Percentiles rank a stretch among this genome's conserved stretches.
These are phyloP conservation scores for Staurois parvus DNA, from an alignment of 2,797 vertebrate genomes.

Conservation along the genomic window DNA sequence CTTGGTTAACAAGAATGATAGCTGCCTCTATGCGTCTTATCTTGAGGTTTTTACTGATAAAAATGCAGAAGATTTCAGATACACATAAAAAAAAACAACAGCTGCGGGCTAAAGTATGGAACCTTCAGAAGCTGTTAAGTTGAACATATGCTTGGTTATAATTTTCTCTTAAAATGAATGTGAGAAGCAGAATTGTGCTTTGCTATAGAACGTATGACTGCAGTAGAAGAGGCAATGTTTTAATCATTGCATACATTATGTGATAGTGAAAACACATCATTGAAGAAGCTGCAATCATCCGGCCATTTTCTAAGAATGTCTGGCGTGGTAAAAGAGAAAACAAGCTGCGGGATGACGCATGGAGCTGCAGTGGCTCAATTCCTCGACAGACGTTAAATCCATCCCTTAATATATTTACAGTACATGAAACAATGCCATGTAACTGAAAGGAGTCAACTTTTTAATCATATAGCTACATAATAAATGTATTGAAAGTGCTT, in stretches of 20 bases:
- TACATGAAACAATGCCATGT: background rate
- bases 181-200: conserved; percentile 1
- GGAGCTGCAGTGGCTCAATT: background rate
- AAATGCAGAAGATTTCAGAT: background rate
- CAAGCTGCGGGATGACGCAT: background rate
- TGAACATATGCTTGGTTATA: conserved; percentile 41
- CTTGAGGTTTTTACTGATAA: conserved; percentile 1
- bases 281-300: conserved; percentile 9
- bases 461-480: background rate
- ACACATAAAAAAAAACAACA: conserved; percentile 12
- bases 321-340: background rate
- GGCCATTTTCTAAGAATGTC: background rate
- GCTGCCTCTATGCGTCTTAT: conserved; percentile 5
- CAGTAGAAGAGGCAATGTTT: background rate
- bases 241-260: conserved; percentile 15
- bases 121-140: background rate
- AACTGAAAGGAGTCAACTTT: background rate
- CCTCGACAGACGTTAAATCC: background rate
- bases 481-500: background rate
- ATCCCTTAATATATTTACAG: too few species aligned
- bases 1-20: background rate
- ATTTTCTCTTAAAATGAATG: conserved; percentile 38
- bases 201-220: conserved; percentile 5
- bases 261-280: conserved; percentile 5
- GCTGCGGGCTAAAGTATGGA: conserved; percentile 6